Percentiles rank a stretch among this genome's conserved stretches.
Evolutionary conservation across 2,113 vertebrate genomes (phyloP).

Genomic region (Tachycineta bicolor): DNA sequence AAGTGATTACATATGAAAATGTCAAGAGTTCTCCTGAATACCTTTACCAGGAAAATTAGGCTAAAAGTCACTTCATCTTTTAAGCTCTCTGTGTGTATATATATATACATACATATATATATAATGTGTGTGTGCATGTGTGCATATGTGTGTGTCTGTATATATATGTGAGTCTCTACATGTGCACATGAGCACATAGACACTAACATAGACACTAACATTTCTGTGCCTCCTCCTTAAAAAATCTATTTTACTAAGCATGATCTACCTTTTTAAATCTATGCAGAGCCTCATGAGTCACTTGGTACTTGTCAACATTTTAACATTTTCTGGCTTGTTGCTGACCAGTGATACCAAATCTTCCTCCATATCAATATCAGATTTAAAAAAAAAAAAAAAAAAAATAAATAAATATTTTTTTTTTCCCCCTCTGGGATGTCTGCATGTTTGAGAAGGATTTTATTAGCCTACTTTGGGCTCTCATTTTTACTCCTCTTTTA

Average conservation of each 20-base stretch:
- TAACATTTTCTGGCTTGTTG: neutral
- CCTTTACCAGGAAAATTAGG: neutral
- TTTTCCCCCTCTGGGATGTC: neutral
- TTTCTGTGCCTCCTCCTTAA: neutral
- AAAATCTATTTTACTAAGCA: neutral
- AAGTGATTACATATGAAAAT: neutral
- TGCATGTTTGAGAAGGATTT: neutral
- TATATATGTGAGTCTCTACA: neutral
- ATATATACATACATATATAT: neutral
- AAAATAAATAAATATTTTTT: neutral
- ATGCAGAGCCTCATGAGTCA: neutral
- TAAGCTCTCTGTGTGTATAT: neutral
- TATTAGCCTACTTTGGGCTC: neutral
- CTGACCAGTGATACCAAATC: neutral
- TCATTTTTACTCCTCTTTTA: neutral
- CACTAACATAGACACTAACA: neutral
- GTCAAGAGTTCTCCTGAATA: neutral
- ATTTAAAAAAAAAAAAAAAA: neutral
- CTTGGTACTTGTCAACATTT: neutral
- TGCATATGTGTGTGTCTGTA: fast-evolving
- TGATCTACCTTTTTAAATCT: neutral
- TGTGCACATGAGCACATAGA: fast-evolving
- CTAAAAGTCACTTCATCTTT: neutral
- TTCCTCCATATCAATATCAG: neutral
- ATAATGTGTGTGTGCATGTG: neutral